Evolutionary conservation across 1,140 invertebrate genomes (phyloP).

Genomic region (Drosophila orena): DNA sequence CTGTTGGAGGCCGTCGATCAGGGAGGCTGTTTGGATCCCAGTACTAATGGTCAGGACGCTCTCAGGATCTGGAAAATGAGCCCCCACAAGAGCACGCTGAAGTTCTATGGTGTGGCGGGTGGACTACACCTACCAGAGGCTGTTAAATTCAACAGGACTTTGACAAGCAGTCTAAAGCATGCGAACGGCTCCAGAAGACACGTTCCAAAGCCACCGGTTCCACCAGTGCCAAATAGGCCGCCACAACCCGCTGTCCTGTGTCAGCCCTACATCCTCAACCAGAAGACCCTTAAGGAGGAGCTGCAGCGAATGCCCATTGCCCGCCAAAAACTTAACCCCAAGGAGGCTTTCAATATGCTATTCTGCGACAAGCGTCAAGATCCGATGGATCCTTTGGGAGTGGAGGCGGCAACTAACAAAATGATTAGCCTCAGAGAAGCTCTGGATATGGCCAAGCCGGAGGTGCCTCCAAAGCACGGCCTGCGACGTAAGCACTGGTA

Average conservation of each 20-base stretch:
- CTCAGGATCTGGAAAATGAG: conserved; percentile 39
- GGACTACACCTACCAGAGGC: conserved; percentile 8
- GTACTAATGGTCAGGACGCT: neutral
- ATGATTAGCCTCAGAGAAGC: neutral
- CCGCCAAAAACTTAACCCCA: conserved; percentile 12
- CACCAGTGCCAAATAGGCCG: neutral
- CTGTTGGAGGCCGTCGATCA: conserved; percentile 19
- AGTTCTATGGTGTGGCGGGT: conserved; percentile 40
- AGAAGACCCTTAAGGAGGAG: conserved; percentile 1
- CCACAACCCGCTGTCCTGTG: neutral
- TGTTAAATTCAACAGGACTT: conserved; percentile 6
- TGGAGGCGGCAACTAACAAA: neutral
- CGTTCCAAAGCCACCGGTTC: neutral
- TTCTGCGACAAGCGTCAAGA: conserved; percentile 13
- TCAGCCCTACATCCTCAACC: conserved; percentile 45
- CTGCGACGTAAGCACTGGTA: conserved; percentile 7
- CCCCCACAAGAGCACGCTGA: conserved; percentile 34
- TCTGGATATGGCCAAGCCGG: conserved; percentile 1
- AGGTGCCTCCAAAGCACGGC: neutral
- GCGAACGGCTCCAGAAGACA: neutral
- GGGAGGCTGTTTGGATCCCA: conserved; percentile 15
- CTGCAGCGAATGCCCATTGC: conserved; percentile 44
- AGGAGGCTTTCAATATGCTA: conserved; percentile 2
- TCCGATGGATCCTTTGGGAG: conserved; percentile 7
- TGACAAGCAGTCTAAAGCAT: conserved; percentile 17